Conservation (phyloP, 2,113 vertebrate species). For the Potamarius usumacintae region DNA sequence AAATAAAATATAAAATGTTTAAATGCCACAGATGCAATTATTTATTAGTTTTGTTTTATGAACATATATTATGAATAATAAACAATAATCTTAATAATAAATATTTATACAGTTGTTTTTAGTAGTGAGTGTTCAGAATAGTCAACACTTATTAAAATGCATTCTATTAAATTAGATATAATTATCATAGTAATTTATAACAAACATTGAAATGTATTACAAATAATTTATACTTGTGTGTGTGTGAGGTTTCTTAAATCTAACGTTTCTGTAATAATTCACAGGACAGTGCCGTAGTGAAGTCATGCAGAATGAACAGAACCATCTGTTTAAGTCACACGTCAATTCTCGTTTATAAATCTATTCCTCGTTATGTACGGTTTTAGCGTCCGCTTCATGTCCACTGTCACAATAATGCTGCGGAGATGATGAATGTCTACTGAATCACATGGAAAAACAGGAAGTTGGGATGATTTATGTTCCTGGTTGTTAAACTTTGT, state of each 20-base stretch:
- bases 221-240: no score
- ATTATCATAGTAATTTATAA: no score
- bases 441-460: slow-evolving; percentile 5
- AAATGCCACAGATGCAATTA: background rate
- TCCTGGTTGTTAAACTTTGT: slow-evolving; percentile 27
- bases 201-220: background rate
- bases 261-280: background rate
- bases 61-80: background rate
- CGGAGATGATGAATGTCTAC: slow-evolving; percentile 2
- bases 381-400: background rate
- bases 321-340: background rate
- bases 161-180: no score
- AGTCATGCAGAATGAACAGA: background rate
- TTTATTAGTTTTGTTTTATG: background rate
- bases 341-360: background rate
- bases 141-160: no score
- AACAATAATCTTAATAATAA: background rate
- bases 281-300: background rate
- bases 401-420: background rate
- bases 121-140: background rate
- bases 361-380: background rate
- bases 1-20: background rate
- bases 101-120: no score
- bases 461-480: slow-evolving; percentile 25
- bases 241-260: background rate